Percentiles rank a stretch among this genome's conserved stretches.
phyloP scores from a whole-genome alignment of 2,888 invertebrate genomes.

The Cyclophora punctaria region DNA sequence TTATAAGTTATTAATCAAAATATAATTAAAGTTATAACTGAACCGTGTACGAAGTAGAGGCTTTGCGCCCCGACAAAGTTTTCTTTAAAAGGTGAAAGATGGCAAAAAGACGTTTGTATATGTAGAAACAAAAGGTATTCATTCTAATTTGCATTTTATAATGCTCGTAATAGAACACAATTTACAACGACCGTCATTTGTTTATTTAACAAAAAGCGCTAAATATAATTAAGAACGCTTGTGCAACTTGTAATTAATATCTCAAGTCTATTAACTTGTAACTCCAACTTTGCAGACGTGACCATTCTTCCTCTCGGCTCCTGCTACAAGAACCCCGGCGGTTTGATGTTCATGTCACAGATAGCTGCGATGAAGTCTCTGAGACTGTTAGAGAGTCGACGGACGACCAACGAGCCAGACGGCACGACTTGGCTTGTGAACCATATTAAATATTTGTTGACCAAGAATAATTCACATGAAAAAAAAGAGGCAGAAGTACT shows the following conservation, averaged over 20 bases:
- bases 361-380: conserved; percentile 47
- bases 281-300: conserved; percentile 39
- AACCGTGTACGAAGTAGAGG: too few species aligned
- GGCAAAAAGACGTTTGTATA: too few species aligned
- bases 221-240: too few species aligned
- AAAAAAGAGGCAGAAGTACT: too few species aligned
- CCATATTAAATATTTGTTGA: too few species aligned
- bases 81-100: too few species aligned
- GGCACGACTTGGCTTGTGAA: background rate
- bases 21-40: too few species aligned
- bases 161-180: background rate
- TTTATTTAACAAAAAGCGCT: background rate
- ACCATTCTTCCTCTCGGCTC: conserved; percentile 41
- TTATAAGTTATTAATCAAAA: too few species aligned
- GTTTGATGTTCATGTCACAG: conserved; percentile 43
- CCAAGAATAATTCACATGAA: too few species aligned
- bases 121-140: too few species aligned
- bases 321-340: conserved; percentile 40
- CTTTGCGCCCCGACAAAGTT: too few species aligned
- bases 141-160: too few species aligned
- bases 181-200: background rate
- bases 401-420: background rate
- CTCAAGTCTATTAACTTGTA: background rate
- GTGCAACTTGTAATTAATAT: background rate
- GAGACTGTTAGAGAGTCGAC: conserved; percentile 26